Percentiles rank a stretch among this genome's conserved stretches.
phyloP scores from a whole-genome alignment of 2,797 vertebrate genomes.

The Falco biarmicus region DNA sequence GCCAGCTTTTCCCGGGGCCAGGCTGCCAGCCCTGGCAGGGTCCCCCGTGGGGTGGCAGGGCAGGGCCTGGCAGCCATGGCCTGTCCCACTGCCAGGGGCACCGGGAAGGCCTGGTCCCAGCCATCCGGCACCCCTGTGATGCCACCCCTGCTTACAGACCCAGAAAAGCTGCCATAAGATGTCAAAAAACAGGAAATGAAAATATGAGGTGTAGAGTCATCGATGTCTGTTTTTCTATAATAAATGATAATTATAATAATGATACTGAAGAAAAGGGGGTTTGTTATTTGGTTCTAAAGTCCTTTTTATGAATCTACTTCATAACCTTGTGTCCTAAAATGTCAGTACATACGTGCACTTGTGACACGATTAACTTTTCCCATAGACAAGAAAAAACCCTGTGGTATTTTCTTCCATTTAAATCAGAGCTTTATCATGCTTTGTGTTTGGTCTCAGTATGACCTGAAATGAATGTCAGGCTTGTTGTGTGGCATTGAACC shows the following conservation, averaged over 20 bases:
- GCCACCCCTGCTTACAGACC: background rate
- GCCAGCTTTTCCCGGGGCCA: background rate
- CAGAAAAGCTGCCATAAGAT: background rate
- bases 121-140: background rate
- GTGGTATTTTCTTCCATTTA: background rate
- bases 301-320: background rate
- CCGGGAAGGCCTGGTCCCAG: fast-evolving
- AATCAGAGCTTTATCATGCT: background rate
- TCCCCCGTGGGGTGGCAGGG: too few species aligned
- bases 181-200: background rate
- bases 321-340: background rate
- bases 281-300: background rate
- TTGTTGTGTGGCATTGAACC: background rate
- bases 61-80: background rate
- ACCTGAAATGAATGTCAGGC: background rate
- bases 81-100: background rate
- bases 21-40: background rate
- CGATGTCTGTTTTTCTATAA: background rate
- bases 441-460: background rate
- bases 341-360: background rate
- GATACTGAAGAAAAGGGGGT: background rate
- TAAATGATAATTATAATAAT: background rate
- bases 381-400: background rate
- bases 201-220: background rate
- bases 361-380: background rate